Evolutionary conservation across 2,113 vertebrate genomes (phyloP).

Genomic region (Bos indicus): DNA sequence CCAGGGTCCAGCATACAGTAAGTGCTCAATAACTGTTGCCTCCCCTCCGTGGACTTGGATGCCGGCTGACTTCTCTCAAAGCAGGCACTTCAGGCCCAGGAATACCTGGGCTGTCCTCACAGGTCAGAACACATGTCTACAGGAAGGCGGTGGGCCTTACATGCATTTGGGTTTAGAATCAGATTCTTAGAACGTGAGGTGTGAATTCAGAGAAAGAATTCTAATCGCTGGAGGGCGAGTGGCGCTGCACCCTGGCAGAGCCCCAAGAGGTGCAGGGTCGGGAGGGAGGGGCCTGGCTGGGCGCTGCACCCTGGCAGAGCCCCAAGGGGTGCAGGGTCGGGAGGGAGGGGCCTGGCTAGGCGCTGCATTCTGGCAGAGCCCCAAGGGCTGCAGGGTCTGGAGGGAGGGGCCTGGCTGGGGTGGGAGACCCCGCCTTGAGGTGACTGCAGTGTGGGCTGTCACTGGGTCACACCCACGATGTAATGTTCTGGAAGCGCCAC

Average conservation of each 20-base stretch:
- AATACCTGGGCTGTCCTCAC: background rate
- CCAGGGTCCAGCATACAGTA: background rate
- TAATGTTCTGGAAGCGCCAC: background rate
- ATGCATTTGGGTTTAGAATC: background rate
- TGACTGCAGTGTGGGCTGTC: rapidly evolving
- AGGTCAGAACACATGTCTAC: background rate
- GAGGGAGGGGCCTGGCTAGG: background rate
- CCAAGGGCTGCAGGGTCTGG: background rate
- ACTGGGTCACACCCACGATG: background rate
- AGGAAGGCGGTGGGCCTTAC: background rate
- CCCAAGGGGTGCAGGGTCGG: background rate
- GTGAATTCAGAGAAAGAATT: background rate
- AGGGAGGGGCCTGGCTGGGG: background rate
- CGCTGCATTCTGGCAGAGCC: background rate
- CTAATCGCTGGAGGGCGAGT: rapidly evolving
- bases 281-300: background rate
- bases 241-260: rapidly evolving
- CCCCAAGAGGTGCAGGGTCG: background rate
- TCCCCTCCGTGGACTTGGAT: background rate
- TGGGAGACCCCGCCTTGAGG: background rate
- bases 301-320: background rate
- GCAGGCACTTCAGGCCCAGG: background rate
- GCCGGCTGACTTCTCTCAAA: background rate
- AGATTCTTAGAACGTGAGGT: background rate
- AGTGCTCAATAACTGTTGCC: background rate